Conservation (phyloP, 2,797 vertebrate genomes). For the Paramormyrops hopkinsi region DNA sequence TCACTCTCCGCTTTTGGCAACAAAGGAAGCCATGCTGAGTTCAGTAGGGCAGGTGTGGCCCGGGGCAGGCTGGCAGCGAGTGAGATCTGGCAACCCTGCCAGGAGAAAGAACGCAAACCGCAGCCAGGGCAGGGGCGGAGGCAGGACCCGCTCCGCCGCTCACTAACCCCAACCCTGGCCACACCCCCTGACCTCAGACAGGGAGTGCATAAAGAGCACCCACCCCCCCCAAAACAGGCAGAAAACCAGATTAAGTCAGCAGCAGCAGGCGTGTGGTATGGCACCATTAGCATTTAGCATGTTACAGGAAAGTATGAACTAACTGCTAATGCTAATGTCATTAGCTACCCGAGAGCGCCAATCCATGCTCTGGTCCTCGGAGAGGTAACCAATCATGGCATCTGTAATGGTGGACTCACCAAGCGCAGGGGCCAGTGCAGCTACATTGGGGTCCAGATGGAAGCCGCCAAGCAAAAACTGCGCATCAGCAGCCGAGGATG, state of each 20-base stretch:
- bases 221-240: neutral
- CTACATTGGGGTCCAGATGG: slow-evolving; percentile 85
- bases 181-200: neutral
- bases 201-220: neutral
- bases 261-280: neutral
- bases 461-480: slow-evolving; percentile 92
- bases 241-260: neutral
- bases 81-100: neutral
- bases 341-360: neutral
- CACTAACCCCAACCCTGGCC: neutral
- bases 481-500: slow-evolving; percentile 68
- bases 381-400: neutral
- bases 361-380: neutral
- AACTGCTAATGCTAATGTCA: neutral
- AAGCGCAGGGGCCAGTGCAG: slow-evolving; percentile 80
- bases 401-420: slow-evolving; percentile 59
- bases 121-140: neutral
- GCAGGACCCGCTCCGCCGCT: neutral
- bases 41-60: slow-evolving; percentile 27
- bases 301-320: neutral
- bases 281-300: neutral
- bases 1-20: slow-evolving; percentile 20
- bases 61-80: slow-evolving; percentile 8
- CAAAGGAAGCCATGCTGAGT: slow-evolving; percentile 24
- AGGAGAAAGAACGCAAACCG: slow-evolving; percentile 13